Conservation (phyloP, 1,140 invertebrate genomes). For the Nephila pilipes region DNA sequence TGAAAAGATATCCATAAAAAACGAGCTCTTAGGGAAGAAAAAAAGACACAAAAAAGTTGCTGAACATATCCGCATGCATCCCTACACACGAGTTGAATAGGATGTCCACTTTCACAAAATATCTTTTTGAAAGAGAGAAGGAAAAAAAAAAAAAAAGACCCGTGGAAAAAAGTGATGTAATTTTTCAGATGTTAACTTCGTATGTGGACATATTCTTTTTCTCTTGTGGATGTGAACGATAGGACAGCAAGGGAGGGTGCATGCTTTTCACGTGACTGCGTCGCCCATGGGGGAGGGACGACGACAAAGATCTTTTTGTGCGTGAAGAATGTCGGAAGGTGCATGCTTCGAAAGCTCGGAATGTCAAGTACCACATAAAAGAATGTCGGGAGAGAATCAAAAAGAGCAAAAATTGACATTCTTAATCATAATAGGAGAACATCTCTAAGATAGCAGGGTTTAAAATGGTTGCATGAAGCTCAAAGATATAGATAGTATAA, state of each 20-base stretch:
- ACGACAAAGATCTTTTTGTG: background rate
- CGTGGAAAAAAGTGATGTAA: background rate
- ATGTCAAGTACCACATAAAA: conserved; percentile 5
- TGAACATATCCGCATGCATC: background rate
- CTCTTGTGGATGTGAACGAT: background rate
- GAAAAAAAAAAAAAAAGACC: background rate
- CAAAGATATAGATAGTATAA: no score
- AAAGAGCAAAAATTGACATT: conserved; percentile 29
- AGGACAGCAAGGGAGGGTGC: background rate
- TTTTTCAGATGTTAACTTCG: background rate
- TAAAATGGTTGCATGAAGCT: background rate
- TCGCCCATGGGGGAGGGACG: background rate
- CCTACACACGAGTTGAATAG: background rate
- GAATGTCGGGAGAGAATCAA: background rate
- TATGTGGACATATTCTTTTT: background rate
- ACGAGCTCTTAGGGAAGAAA: background rate
- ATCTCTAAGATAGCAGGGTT: background rate
- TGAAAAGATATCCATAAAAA: background rate
- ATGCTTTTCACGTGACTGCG: background rate
- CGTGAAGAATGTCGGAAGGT: background rate
- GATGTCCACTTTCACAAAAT: background rate
- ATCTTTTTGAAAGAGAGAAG: background rate
- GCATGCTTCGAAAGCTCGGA: conserved; percentile 21
- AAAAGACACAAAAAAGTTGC: background rate
- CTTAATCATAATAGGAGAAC: conserved; percentile 2